These are phyloP conservation scores for Seira ritae DNA, from an alignment of 2,888 invertebrate genomes.

Conservation along the genomic window DNA sequence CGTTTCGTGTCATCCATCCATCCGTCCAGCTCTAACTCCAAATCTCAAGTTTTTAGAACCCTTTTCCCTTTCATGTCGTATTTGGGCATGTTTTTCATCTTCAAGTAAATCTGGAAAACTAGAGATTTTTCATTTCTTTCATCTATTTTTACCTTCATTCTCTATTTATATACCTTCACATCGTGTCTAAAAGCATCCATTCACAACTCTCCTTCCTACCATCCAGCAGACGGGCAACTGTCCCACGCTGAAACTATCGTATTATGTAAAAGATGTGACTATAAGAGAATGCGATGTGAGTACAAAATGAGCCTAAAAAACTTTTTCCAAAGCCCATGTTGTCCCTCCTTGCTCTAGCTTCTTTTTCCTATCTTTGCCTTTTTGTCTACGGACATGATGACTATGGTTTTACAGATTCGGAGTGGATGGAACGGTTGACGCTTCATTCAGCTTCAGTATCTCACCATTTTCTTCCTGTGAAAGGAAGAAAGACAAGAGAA, in stretches of 20 bases:
- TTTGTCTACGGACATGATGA: not conserved
- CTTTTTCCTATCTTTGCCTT: not conserved
- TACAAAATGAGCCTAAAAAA: not conserved
- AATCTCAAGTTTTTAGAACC: not conserved
- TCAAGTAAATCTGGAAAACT: not conserved
- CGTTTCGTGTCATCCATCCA: not conserved
- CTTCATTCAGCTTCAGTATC: not conserved
- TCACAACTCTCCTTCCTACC: too few relatives aligned
- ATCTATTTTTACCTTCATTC: not conserved
- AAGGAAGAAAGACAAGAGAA: not conserved
- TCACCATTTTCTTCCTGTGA: not conserved
- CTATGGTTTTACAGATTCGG: not conserved
- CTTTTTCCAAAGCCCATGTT: not conserved
- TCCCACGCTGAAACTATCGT: too few relatives aligned
- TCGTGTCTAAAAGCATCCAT: not conserved
- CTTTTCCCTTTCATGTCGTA: not conserved
- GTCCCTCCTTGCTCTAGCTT: not conserved
- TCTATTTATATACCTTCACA: too few relatives aligned
- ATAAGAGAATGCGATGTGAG: not conserved
- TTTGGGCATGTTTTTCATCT: not conserved
- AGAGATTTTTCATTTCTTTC: not conserved
- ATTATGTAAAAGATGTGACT: too few relatives aligned
- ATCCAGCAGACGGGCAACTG: too few relatives aligned
- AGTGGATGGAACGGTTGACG: constrained; percentile 4
- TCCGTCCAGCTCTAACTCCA: not conserved